Percentiles rank a stretch among this genome's conserved stretches.
Conservation (phyloP, 2,113 vertebrate species). For the Nipponia nippon region DNA sequence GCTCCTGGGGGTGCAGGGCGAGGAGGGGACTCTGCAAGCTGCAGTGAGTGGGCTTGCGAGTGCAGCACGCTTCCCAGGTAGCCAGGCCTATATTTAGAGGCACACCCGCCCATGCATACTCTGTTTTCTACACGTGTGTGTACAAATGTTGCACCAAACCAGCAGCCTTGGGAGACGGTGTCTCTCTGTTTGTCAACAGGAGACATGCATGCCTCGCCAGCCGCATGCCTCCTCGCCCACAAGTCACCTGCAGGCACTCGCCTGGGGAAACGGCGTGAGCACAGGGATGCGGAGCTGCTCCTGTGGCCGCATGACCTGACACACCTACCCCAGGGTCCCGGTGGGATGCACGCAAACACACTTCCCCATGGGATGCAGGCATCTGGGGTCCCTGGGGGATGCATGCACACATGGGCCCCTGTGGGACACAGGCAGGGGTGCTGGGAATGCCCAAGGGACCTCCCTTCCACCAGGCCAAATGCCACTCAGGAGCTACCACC, state of each 20-base stretch:
- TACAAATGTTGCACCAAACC: neutral
- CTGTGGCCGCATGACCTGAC: rapidly evolving
- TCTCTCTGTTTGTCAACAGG: neutral
- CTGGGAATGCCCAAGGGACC: neutral
- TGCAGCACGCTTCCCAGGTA: neutral
- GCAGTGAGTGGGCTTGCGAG: rapidly evolving
- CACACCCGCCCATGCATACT: neutral
- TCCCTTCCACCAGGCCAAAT: neutral
- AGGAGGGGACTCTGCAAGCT: neutral
- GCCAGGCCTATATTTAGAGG: neutral
- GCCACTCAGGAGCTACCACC: neutral
- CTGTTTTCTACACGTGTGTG: neutral
- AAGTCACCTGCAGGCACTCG: neutral
- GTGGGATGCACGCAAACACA: neutral
- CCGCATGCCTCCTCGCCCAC: neutral
- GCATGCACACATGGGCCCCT: rapidly evolving
- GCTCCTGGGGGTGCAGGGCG: neutral
- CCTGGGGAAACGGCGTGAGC: rapidly evolving
- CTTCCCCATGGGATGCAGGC: neutral
- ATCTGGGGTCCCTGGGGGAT: neutral
- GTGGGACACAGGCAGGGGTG: neutral
- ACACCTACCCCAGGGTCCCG: rapidly evolving
- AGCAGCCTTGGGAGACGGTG: neutral
- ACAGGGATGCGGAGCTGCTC: neutral
- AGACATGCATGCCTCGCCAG: neutral